Conservation (phyloP, 1,140 invertebrate genomes). For the Gryon sp. region DNA sequence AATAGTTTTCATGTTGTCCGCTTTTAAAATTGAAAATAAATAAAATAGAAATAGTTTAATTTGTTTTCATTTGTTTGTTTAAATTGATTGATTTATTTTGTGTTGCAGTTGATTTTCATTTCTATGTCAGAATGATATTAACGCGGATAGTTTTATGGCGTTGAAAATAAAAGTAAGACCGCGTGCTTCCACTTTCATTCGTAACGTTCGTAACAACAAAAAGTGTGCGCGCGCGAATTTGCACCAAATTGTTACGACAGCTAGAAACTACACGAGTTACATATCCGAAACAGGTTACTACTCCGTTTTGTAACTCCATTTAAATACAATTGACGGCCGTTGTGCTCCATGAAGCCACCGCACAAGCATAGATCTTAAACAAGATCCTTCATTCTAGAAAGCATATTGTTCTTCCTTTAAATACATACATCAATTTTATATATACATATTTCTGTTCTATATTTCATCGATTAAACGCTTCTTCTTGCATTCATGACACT, state of each 20-base stretch:
- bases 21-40: no score
- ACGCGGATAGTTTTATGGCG: no score
- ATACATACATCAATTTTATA: no score
- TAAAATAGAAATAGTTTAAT: no score
- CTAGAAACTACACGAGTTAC: conserved; percentile 55
- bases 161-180: conserved; percentile 3
- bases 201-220: not conserved
- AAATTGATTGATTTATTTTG: not conserved
- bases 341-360: conserved; percentile 55
- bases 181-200: not conserved
- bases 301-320: conserved; percentile 68
- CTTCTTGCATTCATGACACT: no score
- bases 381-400: conserved; percentile 54
- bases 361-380: conserved; percentile 37
- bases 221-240: conserved; percentile 5
- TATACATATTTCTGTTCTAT: conserved; percentile 40
- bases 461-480: conserved; percentile 27
- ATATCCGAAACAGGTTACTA: conserved; percentile 39
- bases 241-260: conserved; percentile 51
- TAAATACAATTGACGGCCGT: conserved; percentile 69
- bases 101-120: no score
- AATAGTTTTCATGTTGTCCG: no score
- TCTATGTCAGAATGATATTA: no score
- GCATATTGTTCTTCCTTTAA: conserved; percentile 50
- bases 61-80: not conserved